Evolutionary conservation across 1,140 invertebrate species (phyloP).

Genomic region (Lanistes nyassanus): DNA sequence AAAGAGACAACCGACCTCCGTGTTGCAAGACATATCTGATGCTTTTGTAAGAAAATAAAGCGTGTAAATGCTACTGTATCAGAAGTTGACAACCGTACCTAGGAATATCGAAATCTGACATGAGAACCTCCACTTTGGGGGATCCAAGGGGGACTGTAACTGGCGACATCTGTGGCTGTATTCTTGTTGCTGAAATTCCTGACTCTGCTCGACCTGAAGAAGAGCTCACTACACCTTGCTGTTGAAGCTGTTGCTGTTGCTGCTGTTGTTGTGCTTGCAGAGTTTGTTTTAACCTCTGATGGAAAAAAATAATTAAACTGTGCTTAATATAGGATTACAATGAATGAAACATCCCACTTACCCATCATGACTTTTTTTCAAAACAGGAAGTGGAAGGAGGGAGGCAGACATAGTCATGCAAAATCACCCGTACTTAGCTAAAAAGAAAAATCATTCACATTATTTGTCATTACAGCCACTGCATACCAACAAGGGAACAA

Average conservation of each 20-base stretch:
- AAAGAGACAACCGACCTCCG: too few relatives aligned
- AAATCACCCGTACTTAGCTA: too few relatives aligned
- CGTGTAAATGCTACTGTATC: too few relatives aligned
- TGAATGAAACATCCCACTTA: not conserved
- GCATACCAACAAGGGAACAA: too few relatives aligned
- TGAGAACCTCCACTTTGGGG: not conserved
- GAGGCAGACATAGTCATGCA: too few relatives aligned
- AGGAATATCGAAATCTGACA: slow-evolving; percentile 4
- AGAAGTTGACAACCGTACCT: too few relatives aligned
- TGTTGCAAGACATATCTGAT: too few relatives aligned
- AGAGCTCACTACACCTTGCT: slow-evolving; percentile 22
- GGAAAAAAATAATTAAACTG: not conserved
- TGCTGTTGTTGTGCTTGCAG: slow-evolving; percentile 27
- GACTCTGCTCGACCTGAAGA: slow-evolving; percentile 1
- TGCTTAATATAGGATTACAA: not conserved
- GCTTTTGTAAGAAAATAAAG: too few relatives aligned
- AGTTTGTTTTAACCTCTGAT: slow-evolving; percentile 30
- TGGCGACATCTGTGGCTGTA: slow-evolving; percentile 2
- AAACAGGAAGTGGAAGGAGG: too few relatives aligned
- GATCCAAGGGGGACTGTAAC: slow-evolving; percentile 4
- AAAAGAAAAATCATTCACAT: too few relatives aligned
- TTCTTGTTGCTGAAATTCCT: not conserved
- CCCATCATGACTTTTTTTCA: too few relatives aligned
- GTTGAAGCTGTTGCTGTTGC: slow-evolving; percentile 8
- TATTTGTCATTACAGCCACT: too few relatives aligned